These are phyloP conservation scores for Geotrupes spiniger DNA, from an alignment of 2,888 invertebrate genomes.

Conservation along the genomic window DNA sequence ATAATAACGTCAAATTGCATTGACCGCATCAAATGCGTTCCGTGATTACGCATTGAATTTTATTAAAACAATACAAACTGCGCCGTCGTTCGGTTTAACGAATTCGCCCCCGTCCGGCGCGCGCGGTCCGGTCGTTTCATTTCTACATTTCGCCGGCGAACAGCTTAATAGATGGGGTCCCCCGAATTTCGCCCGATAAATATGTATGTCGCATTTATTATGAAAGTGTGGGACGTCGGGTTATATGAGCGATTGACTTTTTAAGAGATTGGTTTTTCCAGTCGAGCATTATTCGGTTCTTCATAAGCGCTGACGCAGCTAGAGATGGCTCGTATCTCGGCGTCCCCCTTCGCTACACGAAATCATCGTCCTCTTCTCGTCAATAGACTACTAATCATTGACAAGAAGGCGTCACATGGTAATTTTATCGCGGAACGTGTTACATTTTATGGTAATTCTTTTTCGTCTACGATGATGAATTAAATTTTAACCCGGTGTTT, in stretches of 20 bases:
- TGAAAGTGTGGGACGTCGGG: constrained; percentile 22
- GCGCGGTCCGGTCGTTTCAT: too few relatives aligned
- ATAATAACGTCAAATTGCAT: too few relatives aligned
- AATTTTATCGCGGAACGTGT: constrained; percentile 35
- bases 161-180: too few relatives aligned
- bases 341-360: constrained; percentile 18
- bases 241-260: constrained; percentile 45
- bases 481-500: constrained; percentile 3
- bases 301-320: constrained; percentile 44
- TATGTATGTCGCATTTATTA: constrained; percentile 12
- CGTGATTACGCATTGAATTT: too few relatives aligned
- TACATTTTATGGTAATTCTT: constrained; percentile 39
- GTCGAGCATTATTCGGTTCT: constrained; percentile 41
- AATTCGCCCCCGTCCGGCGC: too few relatives aligned
- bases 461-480: constrained; percentile 16
- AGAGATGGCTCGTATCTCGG: constrained; percentile 22
- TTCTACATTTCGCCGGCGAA: too few relatives aligned
- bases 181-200: neutral
- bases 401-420: constrained; percentile 34
- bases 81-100: too few relatives aligned
- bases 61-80: too few relatives aligned
- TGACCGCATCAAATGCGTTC: too few relatives aligned
- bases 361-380: constrained; percentile 21
- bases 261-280: constrained; percentile 45
- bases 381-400: constrained; percentile 39